Percentiles rank a stretch among this genome's conserved stretches.
These are phyloP conservation scores for Parauchenoglanis punctatus DNA, from an alignment of 2,797 vertebrate genomes.

Conservation along the genomic window DNA sequence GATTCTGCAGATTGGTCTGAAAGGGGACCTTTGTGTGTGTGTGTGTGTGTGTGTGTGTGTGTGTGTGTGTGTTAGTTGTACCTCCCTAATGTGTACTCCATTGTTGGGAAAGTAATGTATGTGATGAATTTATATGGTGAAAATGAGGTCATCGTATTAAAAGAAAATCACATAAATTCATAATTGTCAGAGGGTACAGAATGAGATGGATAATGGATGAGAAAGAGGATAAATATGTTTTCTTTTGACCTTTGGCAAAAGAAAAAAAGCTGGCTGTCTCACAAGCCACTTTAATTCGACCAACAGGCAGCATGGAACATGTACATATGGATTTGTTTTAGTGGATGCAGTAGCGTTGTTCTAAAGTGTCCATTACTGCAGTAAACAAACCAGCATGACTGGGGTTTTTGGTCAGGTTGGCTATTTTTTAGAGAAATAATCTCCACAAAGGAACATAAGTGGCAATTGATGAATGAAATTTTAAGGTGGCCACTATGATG, in stretches of 20 bases:
- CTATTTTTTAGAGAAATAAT: not conserved
- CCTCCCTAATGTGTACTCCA: not conserved
- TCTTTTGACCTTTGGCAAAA: not conserved
- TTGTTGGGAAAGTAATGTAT: not conserved
- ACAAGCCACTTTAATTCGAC: not conserved
- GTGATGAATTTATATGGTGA: not conserved
- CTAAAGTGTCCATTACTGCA: conserved; percentile 23
- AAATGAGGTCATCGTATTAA: not conserved
- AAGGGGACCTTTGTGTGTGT: not conserved
- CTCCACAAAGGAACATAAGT: not conserved
- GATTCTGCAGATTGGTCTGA: conserved; percentile 10
- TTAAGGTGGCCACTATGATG: not conserved
- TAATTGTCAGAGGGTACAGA: not conserved
- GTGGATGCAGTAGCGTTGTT: conserved; percentile 6
- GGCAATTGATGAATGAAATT: not conserved
- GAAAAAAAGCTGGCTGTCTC: not conserved
- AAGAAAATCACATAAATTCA: not conserved
- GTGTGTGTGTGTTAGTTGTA: not conserved
- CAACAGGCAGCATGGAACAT: conserved; percentile 3
- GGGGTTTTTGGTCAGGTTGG: not conserved
- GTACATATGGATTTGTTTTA: conserved; percentile 25
- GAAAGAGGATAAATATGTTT: not conserved
- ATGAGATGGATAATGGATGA: not conserved
- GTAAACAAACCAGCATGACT: conserved; percentile 5
- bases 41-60: not conserved